Percentiles rank a stretch among this genome's conserved stretches.
phyloP scores from a whole-genome alignment of 2,797 vertebrate species.

The Hydrocynus forskahlii region DNA sequence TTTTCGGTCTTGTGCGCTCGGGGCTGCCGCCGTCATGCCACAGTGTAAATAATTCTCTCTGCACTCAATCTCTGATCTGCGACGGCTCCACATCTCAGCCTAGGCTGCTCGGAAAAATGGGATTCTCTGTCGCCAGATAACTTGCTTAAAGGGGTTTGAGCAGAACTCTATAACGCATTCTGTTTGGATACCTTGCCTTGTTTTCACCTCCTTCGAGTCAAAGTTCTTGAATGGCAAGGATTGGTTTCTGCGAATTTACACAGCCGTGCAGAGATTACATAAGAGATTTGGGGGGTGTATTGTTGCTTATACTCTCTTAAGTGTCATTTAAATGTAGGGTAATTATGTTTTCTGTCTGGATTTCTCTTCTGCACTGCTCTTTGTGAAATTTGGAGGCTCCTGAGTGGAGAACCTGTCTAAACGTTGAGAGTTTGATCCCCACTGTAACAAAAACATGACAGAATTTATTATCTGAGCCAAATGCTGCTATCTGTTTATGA shows the following conservation, averaged over 20 bases:
- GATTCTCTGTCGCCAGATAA: neutral
- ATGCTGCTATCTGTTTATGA: too few relatives aligned
- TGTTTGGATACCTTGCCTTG: neutral
- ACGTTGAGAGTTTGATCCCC: too few relatives aligned
- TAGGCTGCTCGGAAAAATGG: neutral
- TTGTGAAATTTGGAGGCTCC: too few relatives aligned
- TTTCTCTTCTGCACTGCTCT: too few relatives aligned
- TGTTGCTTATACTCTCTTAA: too few relatives aligned
- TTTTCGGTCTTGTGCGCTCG: neutral
- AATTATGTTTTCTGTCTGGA: too few relatives aligned
- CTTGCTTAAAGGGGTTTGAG: neutral
- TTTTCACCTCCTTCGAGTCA: neutral
- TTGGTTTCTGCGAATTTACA: neutral
- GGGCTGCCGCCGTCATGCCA: neutral
- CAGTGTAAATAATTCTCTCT: conserved; percentile 32
- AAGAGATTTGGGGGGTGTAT: too few relatives aligned
- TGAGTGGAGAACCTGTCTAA: too few relatives aligned
- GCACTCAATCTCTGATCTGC: neutral
- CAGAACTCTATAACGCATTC: neutral
- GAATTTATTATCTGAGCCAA: too few relatives aligned
- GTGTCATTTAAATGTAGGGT: too few relatives aligned
- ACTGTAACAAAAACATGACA: too few relatives aligned
- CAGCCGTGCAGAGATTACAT: neutral
- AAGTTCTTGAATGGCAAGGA: neutral
- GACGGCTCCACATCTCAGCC: neutral